Conservation (phyloP, 2,888 invertebrate genomes). For the Ditula angustiorana region DNA sequence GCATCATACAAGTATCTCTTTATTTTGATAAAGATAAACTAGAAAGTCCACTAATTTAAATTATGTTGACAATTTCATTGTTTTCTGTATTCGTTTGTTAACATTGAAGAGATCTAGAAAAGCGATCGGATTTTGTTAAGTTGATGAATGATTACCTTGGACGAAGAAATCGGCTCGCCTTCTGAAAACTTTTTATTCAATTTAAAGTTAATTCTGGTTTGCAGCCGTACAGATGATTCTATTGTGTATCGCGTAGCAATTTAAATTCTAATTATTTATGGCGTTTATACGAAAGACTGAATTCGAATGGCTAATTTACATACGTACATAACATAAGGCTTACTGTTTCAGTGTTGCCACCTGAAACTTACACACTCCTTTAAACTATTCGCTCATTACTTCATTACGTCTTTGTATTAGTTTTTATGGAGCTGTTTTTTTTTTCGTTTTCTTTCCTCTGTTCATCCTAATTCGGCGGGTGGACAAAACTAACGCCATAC, state of each 20-base stretch:
- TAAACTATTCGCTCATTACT: not conserved
- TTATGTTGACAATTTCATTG: too few species aligned
- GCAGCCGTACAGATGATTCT: not conserved
- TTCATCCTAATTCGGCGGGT: not conserved
- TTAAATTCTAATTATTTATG: not conserved
- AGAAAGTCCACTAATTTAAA: too few species aligned
- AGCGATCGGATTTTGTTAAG: too few species aligned
- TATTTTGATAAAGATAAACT: too few species aligned
- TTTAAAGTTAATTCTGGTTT: not conserved
- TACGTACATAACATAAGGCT: not conserved
- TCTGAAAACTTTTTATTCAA: conserved; percentile 9
- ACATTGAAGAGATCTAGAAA: not conserved
- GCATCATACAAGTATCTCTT: too few species aligned
- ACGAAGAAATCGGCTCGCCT: not conserved
- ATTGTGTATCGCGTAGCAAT: not conserved
- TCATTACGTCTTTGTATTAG: not conserved
- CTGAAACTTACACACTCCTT: not conserved
- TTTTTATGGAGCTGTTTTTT: too few species aligned
- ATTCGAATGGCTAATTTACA: not conserved
- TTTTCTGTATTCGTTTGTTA: too few species aligned
- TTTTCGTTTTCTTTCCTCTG: not conserved
- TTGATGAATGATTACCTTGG: not conserved
- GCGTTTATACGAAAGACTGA: not conserved
- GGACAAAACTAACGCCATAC: too few species aligned
- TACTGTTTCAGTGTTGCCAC: not conserved